phyloP scores from a whole-genome alignment of 1,140 invertebrate species.

The Chymomyza costata region DNA sequence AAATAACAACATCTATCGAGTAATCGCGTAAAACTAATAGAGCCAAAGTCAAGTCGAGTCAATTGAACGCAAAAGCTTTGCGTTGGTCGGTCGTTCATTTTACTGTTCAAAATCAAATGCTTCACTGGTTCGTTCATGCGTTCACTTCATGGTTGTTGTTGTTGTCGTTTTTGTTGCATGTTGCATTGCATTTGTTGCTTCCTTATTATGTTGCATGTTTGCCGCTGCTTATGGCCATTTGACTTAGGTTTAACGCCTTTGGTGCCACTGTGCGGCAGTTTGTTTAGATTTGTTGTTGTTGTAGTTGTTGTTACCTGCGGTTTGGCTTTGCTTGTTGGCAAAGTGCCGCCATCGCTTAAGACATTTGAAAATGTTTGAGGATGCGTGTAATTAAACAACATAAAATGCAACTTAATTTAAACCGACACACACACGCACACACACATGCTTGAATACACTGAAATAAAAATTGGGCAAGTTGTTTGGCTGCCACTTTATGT shows the following conservation, averaged over 20 bases:
- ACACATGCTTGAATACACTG: too few relatives aligned
- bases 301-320: slow-evolving; percentile 5
- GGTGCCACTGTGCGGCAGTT: too few relatives aligned
- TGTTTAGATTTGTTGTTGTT: slow-evolving; percentile 17
- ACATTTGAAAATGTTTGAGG: too few relatives aligned
- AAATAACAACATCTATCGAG: too few relatives aligned
- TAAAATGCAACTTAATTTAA: slow-evolving; percentile 17
- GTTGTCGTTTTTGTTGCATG: slow-evolving; percentile 9
- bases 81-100: slow-evolving; percentile 29
- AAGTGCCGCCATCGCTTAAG: too few relatives aligned
- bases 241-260: too few relatives aligned
- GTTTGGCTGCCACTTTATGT: neutral
- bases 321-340: too few relatives aligned
- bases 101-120: slow-evolving; percentile 61
- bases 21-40: too few relatives aligned
- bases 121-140: slow-evolving; percentile 63
- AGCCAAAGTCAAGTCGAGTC: slow-evolving; percentile 12
- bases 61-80: slow-evolving; percentile 14
- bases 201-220: slow-evolving; percentile 10
- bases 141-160: slow-evolving; percentile 32
- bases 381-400: slow-evolving; percentile 19
- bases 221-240: too few relatives aligned
- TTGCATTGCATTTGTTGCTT: slow-evolving; percentile 2
- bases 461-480: too few relatives aligned
- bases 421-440: too few relatives aligned